Conservation (phyloP, 2,113 vertebrate species). For the Myrmecobius fasciatus region DNA sequence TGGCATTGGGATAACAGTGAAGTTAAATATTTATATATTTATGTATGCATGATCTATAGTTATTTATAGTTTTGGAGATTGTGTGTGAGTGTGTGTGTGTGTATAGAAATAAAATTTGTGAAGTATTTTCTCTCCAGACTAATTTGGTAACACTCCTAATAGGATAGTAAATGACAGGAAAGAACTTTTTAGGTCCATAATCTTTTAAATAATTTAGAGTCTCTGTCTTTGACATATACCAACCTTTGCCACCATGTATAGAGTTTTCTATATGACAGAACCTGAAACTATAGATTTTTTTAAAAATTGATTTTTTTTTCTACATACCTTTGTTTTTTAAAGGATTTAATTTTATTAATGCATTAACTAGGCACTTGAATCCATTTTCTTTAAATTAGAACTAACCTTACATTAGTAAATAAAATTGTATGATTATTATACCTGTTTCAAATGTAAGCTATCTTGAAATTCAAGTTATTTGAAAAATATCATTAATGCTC, state of each 20-base stretch:
- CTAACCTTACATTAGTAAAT: constrained; percentile 25
- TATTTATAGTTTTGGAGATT: neutral
- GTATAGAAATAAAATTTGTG: constrained; percentile 51
- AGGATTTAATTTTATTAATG: constrained; percentile 44
- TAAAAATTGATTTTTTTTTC: constrained; percentile 65
- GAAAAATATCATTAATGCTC: constrained; percentile 1
- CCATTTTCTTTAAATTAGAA: constrained; percentile 32
- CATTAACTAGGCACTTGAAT: constrained; percentile 21
- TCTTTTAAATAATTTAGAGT: constrained; percentile 81
- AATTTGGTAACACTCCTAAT: constrained; percentile 74
- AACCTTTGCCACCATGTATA: constrained; percentile 63
- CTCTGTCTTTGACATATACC: constrained; percentile 75
- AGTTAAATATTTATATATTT: neutral
- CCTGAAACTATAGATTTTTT: constrained; percentile 68
- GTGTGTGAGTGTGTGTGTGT: neutral
- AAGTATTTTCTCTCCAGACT: constrained; percentile 67
- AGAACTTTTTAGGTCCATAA: constrained; percentile 80
- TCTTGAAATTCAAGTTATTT: neutral
- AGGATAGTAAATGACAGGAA: constrained; percentile 82
- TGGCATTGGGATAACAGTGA: constrained; percentile 38
- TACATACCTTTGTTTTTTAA: constrained; percentile 75
- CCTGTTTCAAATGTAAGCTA: neutral
- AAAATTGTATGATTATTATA: constrained; percentile 25
- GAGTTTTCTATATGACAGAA: constrained; percentile 64
- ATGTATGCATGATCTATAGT: neutral